Conservation (phyloP, 2,797 vertebrate species). For the Ceryle rudis region DNA sequence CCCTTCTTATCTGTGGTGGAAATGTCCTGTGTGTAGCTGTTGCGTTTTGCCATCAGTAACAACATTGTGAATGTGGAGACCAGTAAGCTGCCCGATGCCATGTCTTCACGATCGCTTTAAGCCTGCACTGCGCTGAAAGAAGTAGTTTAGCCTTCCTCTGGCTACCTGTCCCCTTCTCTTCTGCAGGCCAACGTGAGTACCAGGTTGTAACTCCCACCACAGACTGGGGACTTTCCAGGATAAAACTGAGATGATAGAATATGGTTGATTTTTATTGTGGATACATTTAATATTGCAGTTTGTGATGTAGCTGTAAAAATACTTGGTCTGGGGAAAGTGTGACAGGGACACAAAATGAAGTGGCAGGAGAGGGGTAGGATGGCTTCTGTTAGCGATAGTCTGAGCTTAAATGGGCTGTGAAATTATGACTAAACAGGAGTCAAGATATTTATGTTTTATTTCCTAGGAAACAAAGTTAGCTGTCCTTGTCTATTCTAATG, state of each 20-base stretch:
- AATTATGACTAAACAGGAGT: slow-evolving; percentile 49
- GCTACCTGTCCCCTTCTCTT: background rate
- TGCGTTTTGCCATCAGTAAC: background rate
- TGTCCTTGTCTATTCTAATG: background rate
- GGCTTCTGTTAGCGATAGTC: background rate
- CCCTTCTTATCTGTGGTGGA: background rate
- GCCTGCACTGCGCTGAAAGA: background rate
- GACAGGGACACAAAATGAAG: background rate
- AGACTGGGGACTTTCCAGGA: background rate
- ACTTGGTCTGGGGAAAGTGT: background rate
- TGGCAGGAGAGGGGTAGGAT: background rate
- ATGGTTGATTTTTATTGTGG: background rate
- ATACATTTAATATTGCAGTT: background rate
- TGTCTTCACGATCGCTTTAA: background rate
- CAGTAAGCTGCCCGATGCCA: background rate
- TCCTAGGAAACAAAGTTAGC: slow-evolving; percentile 18
- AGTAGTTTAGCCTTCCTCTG: background rate
- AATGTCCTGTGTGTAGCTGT: background rate
- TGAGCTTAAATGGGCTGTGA: slow-evolving; percentile 50
- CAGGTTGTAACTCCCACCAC: background rate
- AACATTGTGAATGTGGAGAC: accelerated
- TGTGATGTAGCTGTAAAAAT: background rate
- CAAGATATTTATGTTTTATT: slow-evolving; percentile 1
- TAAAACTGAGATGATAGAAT: background rate
- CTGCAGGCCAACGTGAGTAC: background rate